Percentiles rank a stretch among this genome's conserved stretches.
These are phyloP conservation scores for Botia almorhae DNA, from an alignment of 2,797 vertebrate genomes.

Conservation along the genomic window DNA sequence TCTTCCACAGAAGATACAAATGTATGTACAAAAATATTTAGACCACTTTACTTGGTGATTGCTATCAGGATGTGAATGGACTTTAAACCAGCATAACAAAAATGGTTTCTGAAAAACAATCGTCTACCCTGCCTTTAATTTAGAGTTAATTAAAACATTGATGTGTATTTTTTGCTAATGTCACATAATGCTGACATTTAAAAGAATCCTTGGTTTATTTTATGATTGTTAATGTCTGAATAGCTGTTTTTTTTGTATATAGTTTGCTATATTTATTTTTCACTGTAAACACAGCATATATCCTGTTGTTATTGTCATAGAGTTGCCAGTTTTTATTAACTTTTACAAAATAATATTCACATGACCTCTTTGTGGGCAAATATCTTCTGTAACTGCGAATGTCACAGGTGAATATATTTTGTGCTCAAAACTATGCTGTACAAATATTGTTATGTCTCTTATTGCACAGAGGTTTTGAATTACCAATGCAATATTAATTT, in stretches of 20 bases:
- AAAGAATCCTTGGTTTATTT: slow-evolving; percentile 11
- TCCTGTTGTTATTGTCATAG: slow-evolving; percentile 34
- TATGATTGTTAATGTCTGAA: slow-evolving; percentile 18
- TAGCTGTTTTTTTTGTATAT: slow-evolving; percentile 34
- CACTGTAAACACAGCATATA: slow-evolving; percentile 20
- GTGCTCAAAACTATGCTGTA: slow-evolving; percentile 37
- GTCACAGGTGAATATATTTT: slow-evolving; percentile 40
- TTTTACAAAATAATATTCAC: slow-evolving; percentile 34
- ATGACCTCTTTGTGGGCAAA: slow-evolving; percentile 32
- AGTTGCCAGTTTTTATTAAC: slow-evolving; percentile 21
- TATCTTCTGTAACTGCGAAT: slow-evolving; percentile 33
- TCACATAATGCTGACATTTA: slow-evolving; percentile 2
- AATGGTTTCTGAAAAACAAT: no score
- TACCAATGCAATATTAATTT: slow-evolving; percentile 45
- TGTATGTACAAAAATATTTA: no score
- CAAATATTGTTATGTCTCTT: slow-evolving; percentile 47
- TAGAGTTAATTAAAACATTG: neutral
- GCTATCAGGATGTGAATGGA: no score
- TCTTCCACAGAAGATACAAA: no score
- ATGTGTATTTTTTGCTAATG: slow-evolving; percentile 12
- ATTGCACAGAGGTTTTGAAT: slow-evolving; percentile 48
- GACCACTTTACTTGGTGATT: no score
- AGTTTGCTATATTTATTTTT: slow-evolving; percentile 9
- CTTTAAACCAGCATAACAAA: no score
- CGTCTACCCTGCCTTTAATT: neutral